A percentile compares a stretch with the other conserved stretches of the same genome.
Evolutionary conservation across 2,113 vertebrate genomes (phyloP).

Genomic region (Grus americana): DNA sequence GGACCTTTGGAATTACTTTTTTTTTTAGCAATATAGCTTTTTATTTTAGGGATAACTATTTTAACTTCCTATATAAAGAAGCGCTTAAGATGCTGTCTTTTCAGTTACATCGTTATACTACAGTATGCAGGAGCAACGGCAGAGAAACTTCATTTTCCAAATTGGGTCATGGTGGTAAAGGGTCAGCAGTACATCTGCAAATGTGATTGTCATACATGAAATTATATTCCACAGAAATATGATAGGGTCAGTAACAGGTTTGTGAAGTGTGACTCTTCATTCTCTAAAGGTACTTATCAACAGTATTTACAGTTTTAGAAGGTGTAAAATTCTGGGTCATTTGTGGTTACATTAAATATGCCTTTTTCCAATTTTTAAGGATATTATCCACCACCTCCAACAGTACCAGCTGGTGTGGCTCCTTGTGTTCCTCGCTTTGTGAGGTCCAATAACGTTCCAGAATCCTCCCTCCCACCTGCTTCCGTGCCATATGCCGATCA

Average conservation of each 20-base stretch:
- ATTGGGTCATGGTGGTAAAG: neutral
- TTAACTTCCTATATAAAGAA: neutral
- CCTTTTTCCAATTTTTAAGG: constrained; percentile 78
- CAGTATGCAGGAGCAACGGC: neutral
- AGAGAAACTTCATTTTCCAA: neutral
- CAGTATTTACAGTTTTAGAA: constrained; percentile 18
- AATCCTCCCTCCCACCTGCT: constrained; percentile 86
- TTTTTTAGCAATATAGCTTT: neutral
- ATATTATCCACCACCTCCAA: constrained; percentile 89
- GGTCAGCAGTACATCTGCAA: neutral
- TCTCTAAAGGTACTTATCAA: neutral
- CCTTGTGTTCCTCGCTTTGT: constrained; percentile 90
- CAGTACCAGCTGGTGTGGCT: constrained; percentile 81
- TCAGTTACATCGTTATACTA: neutral
- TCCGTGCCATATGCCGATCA: constrained; percentile 85
- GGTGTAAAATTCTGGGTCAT: constrained; percentile 26
- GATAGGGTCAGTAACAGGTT: neutral
- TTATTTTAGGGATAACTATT: neutral
- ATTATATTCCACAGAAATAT: neutral
- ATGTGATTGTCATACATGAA: neutral
- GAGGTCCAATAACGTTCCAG: constrained; percentile 87
- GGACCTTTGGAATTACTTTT: neutral
- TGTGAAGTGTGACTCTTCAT: neutral
- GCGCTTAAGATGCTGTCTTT: neutral
- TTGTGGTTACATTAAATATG: constrained; percentile 55